Percentiles rank a stretch among this genome's conserved stretches.
phyloP scores from a whole-genome alignment of 2,113 vertebrate species.

The Callocephalon fimbriatum region DNA sequence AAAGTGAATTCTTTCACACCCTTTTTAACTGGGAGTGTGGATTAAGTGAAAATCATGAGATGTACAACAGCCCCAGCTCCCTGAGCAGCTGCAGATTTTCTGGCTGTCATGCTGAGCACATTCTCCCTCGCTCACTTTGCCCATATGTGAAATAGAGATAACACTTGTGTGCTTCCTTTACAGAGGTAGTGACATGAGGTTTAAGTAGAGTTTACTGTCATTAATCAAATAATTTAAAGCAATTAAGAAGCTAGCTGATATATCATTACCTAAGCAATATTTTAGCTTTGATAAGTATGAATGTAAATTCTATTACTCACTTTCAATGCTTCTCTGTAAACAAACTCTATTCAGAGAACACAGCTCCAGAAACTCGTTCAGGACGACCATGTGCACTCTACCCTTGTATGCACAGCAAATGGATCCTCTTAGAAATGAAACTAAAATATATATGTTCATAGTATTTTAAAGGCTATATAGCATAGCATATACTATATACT shows the following conservation, averaged over 20 bases:
- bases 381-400: background rate
- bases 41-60: background rate
- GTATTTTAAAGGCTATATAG: background rate
- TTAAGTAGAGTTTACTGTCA: background rate
- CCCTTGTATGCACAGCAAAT: background rate
- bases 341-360: background rate
- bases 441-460: background rate
- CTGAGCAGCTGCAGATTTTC: background rate
- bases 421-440: background rate
- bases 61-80: background rate
- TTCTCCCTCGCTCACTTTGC: background rate
- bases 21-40: background rate
- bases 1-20: background rate
- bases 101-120: background rate
- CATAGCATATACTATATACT: background rate
- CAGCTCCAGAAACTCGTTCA: background rate
- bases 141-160: slow-evolving; percentile 46
- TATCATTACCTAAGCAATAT: background rate
- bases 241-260: slow-evolving; percentile 1
- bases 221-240: slow-evolving; percentile 32
- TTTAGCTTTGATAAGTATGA: background rate
- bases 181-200: background rate
- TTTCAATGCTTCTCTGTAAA: background rate
- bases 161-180: background rate
- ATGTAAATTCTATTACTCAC: background rate